phyloP scores from a whole-genome alignment of 2,888 invertebrate species.

The Apamea sordens region DNA sequence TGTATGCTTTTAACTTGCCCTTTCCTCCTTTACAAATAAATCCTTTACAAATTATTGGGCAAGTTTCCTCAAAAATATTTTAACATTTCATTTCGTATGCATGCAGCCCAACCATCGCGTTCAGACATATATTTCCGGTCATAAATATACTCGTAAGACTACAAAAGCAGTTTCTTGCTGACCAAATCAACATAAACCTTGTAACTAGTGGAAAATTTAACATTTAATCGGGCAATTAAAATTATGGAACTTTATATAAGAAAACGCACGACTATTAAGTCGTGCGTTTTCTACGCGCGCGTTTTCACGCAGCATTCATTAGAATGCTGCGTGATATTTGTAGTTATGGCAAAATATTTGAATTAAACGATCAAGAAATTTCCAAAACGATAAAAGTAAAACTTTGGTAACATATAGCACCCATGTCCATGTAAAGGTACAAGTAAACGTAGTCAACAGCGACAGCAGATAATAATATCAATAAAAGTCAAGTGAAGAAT shows the following conservation, averaged over 20 bases:
- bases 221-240: slow-evolving; percentile 26
- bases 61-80: slow-evolving; percentile 28
- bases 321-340: neutral
- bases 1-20: neutral
- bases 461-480: slow-evolving; percentile 5
- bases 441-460: neutral
- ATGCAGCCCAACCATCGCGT: slow-evolving; percentile 27
- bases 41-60: neutral
- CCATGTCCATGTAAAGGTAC: slow-evolving; percentile 2
- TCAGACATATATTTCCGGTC: slow-evolving; percentile 48
- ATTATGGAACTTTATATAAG: slow-evolving; percentile 31
- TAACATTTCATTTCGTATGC: slow-evolving; percentile 33
- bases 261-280: slow-evolving; percentile 11
- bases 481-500: slow-evolving; percentile 9
- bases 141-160: slow-evolving; percentile 51
- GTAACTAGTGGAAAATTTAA: slow-evolving; percentile 49
- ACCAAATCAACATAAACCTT: slow-evolving; percentile 58
- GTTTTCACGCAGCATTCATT: too few relatives aligned
- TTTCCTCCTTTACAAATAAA: too few relatives aligned
- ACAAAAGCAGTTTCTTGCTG: slow-evolving; percentile 44
- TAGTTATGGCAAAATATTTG: neutral
- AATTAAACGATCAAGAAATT: neutral
- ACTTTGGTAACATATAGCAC: neutral
- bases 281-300: too few relatives aligned
- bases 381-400: neutral